A percentile compares a stretch with the other conserved stretches of the same genome.
Evolutionary conservation across 1,140 invertebrate genomes (phyloP).

Genomic region (Lasioglossum baleicum): DNA sequence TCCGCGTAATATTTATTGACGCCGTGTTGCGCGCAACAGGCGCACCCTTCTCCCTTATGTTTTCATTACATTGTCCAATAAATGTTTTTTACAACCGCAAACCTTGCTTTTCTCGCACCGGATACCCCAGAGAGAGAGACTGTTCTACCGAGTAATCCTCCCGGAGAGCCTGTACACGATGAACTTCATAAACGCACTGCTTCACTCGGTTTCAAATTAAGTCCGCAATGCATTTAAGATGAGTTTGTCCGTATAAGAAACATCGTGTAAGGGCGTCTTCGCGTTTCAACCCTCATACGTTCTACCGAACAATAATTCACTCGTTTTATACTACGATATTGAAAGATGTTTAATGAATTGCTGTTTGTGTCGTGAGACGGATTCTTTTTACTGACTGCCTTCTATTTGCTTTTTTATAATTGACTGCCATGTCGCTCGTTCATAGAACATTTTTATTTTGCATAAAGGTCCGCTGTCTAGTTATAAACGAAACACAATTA

Average conservation of each 20-base stretch:
- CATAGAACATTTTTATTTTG: no score
- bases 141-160: no score
- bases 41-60: slow-evolving; percentile 57
- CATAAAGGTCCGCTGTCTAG: no score
- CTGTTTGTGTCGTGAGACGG: no score
- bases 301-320: no score
- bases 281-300: neutral
- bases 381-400: no score
- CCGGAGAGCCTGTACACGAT: neutral
- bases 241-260: neutral
- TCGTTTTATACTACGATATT: no score
- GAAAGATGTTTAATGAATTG: no score
- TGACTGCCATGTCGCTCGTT: no score
- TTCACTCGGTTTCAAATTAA: neutral
- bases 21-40: slow-evolving; percentile 63
- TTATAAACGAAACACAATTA: no score
- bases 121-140: neutral
- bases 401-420: no score
- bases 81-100: slow-evolving; percentile 71
- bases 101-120: slow-evolving; percentile 49
- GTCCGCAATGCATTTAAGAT: neutral
- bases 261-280: neutral
- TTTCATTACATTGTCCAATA: slow-evolving; percentile 69
- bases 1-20: slow-evolving; percentile 76
- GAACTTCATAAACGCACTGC: neutral